phyloP scores from a whole-genome alignment of 2,113 vertebrate species.

The Pitta sordida region DNA sequence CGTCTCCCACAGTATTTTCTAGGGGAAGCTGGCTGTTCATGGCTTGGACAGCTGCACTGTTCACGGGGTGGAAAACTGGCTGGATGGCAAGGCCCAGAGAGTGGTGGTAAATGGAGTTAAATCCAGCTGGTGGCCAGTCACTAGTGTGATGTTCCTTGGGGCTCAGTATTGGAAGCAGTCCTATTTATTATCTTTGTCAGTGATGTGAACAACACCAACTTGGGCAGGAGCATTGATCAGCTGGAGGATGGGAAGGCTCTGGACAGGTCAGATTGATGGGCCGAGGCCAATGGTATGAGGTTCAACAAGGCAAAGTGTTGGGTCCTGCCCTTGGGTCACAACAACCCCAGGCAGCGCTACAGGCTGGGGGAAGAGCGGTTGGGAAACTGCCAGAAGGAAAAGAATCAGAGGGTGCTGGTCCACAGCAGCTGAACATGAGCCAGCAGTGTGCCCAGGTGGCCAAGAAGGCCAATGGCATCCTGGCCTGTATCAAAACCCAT shows the following conservation, averaged over 20 bases:
- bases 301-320: background rate
- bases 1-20: background rate
- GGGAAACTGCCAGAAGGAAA: background rate
- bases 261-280: background rate
- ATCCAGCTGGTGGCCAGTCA: background rate
- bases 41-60: background rate
- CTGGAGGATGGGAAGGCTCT: background rate
- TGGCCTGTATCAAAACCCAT: no score
- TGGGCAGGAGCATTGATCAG: background rate
- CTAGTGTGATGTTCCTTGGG: background rate
- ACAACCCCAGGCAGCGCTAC: background rate
- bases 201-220: background rate
- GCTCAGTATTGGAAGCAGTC: background rate
- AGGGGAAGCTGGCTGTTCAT: background rate
- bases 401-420: accelerated
- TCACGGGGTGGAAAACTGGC: background rate
- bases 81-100: background rate
- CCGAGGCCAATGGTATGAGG: background rate
- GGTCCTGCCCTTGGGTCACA: background rate
- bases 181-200: background rate
- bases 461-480: background rate
- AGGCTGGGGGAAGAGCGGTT: background rate
- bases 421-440: background rate
- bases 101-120: background rate
- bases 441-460: background rate